Base-by-base conservation (phyloP, 2,888 invertebrate genomes). In the Leucophenga montana region DNA sequence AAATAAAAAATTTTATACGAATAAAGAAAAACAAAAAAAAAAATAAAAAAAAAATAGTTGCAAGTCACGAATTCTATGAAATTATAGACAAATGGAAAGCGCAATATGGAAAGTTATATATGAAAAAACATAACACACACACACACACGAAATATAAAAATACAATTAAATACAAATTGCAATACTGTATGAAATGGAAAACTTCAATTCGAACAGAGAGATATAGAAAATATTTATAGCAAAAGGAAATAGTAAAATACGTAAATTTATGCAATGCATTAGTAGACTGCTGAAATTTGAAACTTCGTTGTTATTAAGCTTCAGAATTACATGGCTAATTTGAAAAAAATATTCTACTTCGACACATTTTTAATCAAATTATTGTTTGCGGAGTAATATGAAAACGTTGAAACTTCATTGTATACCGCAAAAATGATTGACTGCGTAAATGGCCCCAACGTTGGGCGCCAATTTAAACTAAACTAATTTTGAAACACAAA, bases 1-100 rank as follows among this genome's bases (percentile, higher is more conserved):
- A 57, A 73, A 75, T 73, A 56, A 71, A 68, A 65, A 69, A 83
- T 85, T 85, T 85, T 85, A 82, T 85, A 85, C 84, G 18, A 62
- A 44, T 66, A 66, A 71, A 69, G 67, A 53, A 68, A 72, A 76
- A 77, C 72, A 31, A 73, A 70, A 68, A 72, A 71, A 39, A 54
- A 57, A 64, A 66, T 57, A 59, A 67, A 46, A 70, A 68, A 74
- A 39, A 67, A 72, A 73, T 74, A 74, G 70, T 71, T 69, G 68
- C 71, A 71, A 74, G 57, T 71, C 70, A 69, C 67, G 56, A 70
- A 69, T 69, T 74, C 73, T 71, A 71, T 74, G 71, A 57, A 48
- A 75, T 68, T 72, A 78, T 74, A 78, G 74, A 71, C 73, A 77
- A 78, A 72, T 79, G 71, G 71, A 77, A 75, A 73, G 73, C 74